Conservation (phyloP, 2,888 invertebrate genomes). For the Meiosimyza platycephala region DNA sequence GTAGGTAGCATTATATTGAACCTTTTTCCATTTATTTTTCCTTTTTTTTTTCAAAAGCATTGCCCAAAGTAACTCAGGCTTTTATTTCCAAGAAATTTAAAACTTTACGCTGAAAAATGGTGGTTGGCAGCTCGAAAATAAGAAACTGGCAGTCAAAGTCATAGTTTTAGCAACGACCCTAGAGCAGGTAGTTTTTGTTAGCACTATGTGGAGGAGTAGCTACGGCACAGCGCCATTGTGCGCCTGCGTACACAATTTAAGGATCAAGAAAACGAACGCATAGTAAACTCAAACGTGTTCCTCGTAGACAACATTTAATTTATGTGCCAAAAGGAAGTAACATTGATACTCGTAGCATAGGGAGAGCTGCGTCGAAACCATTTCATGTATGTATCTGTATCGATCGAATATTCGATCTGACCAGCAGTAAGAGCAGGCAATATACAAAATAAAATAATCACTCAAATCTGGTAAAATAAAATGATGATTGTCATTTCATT, state of each 20-base stretch:
- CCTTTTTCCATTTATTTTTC: slow-evolving; percentile 4
- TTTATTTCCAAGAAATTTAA: slow-evolving; percentile 67
- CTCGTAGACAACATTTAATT: slow-evolving; percentile 26
- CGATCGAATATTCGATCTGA: too few relatives aligned
- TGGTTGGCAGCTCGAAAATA: background rate
- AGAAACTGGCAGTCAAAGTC: slow-evolving; percentile 7
- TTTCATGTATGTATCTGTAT: too few relatives aligned
- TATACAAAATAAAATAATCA: slow-evolving; percentile 14
- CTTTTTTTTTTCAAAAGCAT: slow-evolving; percentile 6
- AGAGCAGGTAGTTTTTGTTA: too few relatives aligned
- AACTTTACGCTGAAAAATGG: slow-evolving; percentile 54
- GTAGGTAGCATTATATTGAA: slow-evolving; percentile 12
- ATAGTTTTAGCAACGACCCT: too few relatives aligned
- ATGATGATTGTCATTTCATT: background rate
- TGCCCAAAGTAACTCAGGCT: slow-evolving; percentile 47
- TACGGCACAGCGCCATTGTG: too few relatives aligned
- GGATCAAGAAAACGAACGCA: slow-evolving; percentile 9
- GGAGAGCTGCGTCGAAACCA: background rate
- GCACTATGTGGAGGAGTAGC: slow-evolving; percentile 18
- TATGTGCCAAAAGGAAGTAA: slow-evolving; percentile 5
- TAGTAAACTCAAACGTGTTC: background rate
- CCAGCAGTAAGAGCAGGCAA: too few relatives aligned
- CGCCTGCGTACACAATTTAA: slow-evolving; percentile 7
- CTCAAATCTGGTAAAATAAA: slow-evolving; percentile 18
- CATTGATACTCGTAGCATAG: background rate